Evolutionary conservation across 2,797 vertebrate genomes (phyloP), one percentile per base, ranked within the genome.

Genomic region (Crypturellus tataupa): DNA sequence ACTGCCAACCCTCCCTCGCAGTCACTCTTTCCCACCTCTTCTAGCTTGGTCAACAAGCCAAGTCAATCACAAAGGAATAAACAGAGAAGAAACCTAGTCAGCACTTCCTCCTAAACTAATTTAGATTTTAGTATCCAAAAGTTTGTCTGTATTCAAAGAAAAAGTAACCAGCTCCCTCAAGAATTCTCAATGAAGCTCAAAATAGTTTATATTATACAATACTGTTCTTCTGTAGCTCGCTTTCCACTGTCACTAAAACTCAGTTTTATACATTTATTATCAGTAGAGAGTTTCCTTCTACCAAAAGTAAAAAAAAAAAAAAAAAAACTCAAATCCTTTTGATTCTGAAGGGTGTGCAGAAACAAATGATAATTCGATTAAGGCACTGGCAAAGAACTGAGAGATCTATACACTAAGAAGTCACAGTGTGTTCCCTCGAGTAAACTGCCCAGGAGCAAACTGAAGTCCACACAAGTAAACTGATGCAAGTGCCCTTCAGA

Each of bases 61-160:
- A 83, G 49, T 70, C 81, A 35, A 64, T 44, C 58, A 31, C 31
- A 56, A 62, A 33, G 88, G 89, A 91, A 76, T n/a, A 42, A 42
- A 42, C 13, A 15, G 14, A 42, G 40, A 42, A 15, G 40, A 42
- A 72, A 47, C 31, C 23, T 55, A 82, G 47, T 40, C 2, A 6
- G 19, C 24, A 81, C 80, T 73, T 73, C 51, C 72, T 31, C 80
- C 78, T 68, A 42, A 58, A 33, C 39, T 67, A 35, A 68, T 87
- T 95, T 91, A 65, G 79, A 85, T 94, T 85, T 82, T 71, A 70
- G 93, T 84, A 44, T 63, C 63, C 65, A 15, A 67, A 24, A 78
- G 21, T 80, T 73, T 88, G 63, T 37, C 53, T 51, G 20, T 47
- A 19, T 65, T 60, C 55, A 77, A 59, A 49, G 23, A 89, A 44